Percentiles rank a stretch among this genome's conserved stretches.
These are phyloP conservation scores for Nothobranchius furzeri DNA, from an alignment of 2,113 vertebrate genomes.

Conservation along the genomic window DNA sequence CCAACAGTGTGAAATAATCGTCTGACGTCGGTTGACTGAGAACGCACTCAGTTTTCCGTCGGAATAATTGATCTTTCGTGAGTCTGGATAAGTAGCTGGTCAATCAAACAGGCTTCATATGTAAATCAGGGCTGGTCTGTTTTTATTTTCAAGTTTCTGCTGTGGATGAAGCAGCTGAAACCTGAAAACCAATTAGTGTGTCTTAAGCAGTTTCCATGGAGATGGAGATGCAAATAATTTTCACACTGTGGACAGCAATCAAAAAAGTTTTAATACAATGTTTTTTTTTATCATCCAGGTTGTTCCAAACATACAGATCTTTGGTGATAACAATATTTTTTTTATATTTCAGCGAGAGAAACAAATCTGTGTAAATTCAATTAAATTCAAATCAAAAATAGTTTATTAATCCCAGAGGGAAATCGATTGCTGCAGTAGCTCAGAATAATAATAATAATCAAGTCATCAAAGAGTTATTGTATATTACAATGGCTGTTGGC, in stretches of 20 bases:
- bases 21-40: background rate
- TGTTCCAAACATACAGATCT: background rate
- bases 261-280: background rate
- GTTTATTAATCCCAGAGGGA: too few species aligned
- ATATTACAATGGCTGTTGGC: too few species aligned
- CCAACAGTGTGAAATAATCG: background rate
- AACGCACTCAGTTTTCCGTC: background rate
- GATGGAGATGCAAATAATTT: too few species aligned
- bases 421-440: too few species aligned
- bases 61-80: constrained; percentile 2
- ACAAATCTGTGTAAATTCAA: too few species aligned
- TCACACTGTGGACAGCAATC: background rate
- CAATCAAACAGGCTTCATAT: too few species aligned
- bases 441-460: too few species aligned
- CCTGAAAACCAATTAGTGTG: too few species aligned
- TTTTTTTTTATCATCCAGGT: background rate
- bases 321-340: background rate
- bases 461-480: too few species aligned
- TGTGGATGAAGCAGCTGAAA: too few species aligned
- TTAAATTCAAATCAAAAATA: too few species aligned
- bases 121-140: background rate
- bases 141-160: background rate
- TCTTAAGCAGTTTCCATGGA: too few species aligned
- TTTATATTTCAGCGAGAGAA: background rate
- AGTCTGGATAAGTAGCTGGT: background rate